Base-by-base conservation (phyloP, 2,888 invertebrate genomes). In the Microctonus brassicae region DNA sequence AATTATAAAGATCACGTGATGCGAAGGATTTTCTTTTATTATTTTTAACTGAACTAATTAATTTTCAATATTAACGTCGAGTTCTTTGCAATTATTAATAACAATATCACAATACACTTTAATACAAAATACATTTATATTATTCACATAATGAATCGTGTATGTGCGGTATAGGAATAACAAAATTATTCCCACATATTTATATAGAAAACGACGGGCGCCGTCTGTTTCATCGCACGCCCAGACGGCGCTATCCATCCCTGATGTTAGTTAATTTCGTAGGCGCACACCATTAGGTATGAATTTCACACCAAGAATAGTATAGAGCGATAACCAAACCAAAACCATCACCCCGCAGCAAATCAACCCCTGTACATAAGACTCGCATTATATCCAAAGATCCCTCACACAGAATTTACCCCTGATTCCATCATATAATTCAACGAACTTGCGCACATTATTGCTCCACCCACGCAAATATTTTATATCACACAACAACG, bases 61-160 rank as follows among this genome's bases (percentile, higher is more conserved):
- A n/a, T 63, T 78, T 77, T 78, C 79, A 79, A 82, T 47, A 75
- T 78, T 78, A 78, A 81, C 78, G 74, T 22, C 69, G 58, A 42
- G 57, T 66, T 57, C 42, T n/a, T 33, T n/a, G n/a, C 11, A n/a
- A 57, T 36, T 66, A 57, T 66, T 66, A 57, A 66, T 57, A 20
- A 17, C 57, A n/a, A n/a, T n/a, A n/a, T n/a, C n/a, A n/a, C n/a
- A n/a, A n/a, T n/a, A n/a, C n/a, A n/a, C n/a, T n/a, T n/a, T n/a
- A n/a, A n/a, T n/a, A n/a, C n/a, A n/a, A n/a, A n/a, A n/a, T n/a
- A n/a, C n/a, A n/a, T n/a, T n/a, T n/a, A n/a, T n/a, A n/a, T n/a
- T n/a, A n/a, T n/a, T n/a, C n/a, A n/a, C n/a, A n/a, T n/a, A n/a
- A n/a, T n/a, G n/a, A 29, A 29, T 29, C 7, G 29, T 17, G 17